Conservation (phyloP, 2,888 invertebrate genomes). For the Lepidochitona cinerea region DNA sequence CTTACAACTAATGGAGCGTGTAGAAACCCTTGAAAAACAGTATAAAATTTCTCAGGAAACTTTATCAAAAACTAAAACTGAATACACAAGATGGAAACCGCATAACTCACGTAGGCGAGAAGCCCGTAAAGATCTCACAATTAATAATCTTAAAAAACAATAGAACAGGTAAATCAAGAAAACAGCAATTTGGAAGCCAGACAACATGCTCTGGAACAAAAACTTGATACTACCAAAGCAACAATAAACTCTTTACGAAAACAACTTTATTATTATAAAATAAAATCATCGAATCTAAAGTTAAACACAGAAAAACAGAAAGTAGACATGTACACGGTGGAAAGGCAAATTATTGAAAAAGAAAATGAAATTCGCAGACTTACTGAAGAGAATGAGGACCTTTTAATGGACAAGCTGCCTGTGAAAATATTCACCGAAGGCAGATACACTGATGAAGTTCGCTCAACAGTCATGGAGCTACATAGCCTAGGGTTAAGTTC, state of each 20-base stretch:
- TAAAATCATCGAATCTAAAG: background rate
- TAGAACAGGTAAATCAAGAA: too few relatives aligned
- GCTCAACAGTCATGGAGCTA: too few relatives aligned
- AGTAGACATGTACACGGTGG: background rate
- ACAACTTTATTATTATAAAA: background rate
- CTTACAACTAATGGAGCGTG: background rate
- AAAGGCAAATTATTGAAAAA: background rate
- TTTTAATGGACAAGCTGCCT: background rate
- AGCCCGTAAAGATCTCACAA: background rate
- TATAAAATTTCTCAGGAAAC: background rate
- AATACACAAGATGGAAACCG: background rate
- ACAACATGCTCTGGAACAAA: too few relatives aligned
- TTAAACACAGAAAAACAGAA: background rate
- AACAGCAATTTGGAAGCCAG: too few relatives aligned
- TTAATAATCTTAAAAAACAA: background rate
- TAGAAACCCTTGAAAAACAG: background rate
- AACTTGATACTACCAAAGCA: too few relatives aligned
- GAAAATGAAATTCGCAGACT: background rate
- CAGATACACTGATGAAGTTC: too few relatives aligned
- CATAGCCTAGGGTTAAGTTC: too few relatives aligned
- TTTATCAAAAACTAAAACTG: background rate
- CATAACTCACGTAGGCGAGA: background rate
- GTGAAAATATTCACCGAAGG: background rate
- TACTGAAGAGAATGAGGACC: background rate
- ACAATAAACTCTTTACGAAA: too few relatives aligned